These are phyloP conservation scores for Sebastes hubbsi DNA, from an alignment of 2,797 vertebrate genomes.

Conservation along the genomic window DNA sequence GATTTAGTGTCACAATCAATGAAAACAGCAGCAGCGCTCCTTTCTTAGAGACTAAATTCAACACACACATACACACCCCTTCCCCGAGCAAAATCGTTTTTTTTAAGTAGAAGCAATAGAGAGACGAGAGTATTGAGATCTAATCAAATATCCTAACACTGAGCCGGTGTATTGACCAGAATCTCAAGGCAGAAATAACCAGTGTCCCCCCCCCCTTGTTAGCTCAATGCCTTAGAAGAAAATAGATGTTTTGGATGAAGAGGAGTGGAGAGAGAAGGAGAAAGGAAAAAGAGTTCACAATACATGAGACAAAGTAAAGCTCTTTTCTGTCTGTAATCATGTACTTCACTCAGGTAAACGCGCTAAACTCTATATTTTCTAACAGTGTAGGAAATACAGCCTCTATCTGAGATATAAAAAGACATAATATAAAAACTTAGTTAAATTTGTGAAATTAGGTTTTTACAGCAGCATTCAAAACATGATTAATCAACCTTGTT, in stretches of 20 bases:
- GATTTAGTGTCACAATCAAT: conserved; percentile 82
- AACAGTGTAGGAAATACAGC: neutral
- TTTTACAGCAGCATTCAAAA: neutral
- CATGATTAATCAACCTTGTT: neutral
- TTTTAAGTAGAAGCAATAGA: conserved; percentile 51
- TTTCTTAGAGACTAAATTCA: conserved; percentile 32
- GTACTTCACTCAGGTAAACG: neutral
- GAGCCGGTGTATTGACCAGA: conserved; percentile 67
- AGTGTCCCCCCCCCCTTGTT: conserved; percentile 34
- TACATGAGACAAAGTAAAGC: neutral
- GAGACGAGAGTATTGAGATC: conserved; percentile 65
- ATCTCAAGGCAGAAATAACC: conserved; percentile 65
- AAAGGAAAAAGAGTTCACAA: neutral
- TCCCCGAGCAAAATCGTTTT: conserved; percentile 40
- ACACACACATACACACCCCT: neutral
- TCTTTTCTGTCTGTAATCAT: neutral
- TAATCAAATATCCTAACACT: conserved; percentile 74
- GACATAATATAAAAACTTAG: neutral
- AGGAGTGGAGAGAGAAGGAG: neutral
- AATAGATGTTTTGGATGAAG: conserved; percentile 46
- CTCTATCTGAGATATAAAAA: neutral
- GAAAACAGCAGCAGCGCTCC: conserved; percentile 49
- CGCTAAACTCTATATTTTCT: neutral
- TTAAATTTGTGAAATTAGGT: neutral
- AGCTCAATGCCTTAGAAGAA: conserved; percentile 45